Conservation (phyloP, 2,797 vertebrate species). For the Menidia menidia region DNA sequence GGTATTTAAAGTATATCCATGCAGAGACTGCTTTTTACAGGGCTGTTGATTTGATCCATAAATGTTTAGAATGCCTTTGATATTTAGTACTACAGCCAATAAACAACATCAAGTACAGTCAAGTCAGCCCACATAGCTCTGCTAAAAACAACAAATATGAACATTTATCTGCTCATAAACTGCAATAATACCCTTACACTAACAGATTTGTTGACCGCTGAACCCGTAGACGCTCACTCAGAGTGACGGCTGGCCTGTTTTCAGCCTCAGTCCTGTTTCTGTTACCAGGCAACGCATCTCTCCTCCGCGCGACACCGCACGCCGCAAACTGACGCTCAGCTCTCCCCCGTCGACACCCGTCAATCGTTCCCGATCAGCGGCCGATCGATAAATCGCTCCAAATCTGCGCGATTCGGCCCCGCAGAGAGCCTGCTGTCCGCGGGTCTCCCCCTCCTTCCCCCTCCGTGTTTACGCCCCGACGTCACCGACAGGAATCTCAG, state of each 20-base stretch:
- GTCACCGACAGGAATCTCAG: constrained; percentile 39
- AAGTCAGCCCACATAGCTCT: neutral
- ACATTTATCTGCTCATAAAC: neutral
- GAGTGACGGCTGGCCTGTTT: constrained; percentile 39
- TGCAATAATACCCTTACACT: neutral
- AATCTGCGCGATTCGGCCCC: neutral
- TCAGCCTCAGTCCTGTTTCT: constrained; percentile 32
- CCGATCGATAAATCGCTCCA: constrained; percentile 8
- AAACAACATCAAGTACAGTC: neutral
- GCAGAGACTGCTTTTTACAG: neutral
- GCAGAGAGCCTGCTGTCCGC: neutral
- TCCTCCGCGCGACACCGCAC: constrained; percentile 21
- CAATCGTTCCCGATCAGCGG: neutral
- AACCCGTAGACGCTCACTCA: constrained; percentile 23
- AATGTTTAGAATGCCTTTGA: neutral
- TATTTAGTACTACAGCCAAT: neutral
- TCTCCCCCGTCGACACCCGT: neutral
- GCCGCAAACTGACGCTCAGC: neutral
- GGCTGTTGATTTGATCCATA: neutral
- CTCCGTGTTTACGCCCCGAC: constrained; percentile 29
- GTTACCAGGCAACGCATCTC: constrained; percentile 71
- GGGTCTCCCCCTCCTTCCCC: neutral
- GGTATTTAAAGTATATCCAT: neutral
- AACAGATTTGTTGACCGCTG: neutral
- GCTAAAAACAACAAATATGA: neutral